Base-by-base conservation (phyloP, 64 coral and sea anemone species). In the Acropora yongei region DNA sequence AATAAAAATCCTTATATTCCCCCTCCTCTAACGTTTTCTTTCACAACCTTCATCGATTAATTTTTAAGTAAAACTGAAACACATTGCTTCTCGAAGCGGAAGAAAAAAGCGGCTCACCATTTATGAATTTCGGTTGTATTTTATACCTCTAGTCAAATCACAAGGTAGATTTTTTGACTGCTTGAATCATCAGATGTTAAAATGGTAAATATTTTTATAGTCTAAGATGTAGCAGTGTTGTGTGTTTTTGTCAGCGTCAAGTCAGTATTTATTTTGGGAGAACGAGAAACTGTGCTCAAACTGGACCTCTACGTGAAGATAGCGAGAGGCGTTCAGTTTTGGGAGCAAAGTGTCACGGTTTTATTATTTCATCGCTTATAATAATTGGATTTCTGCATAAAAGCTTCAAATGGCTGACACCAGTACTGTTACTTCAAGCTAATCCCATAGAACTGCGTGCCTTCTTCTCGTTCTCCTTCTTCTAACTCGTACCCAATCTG, bases 281-380 rank as follows among this genome's bases (percentile, higher is more conserved):
- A 14, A 84, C 17, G 3, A 63, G 41, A 30, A 42, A 14, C 80
- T 84, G 72, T n/a, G 18, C 18, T 85, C 30, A 30, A 30, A 30
- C 30, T 30, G 30, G 30, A 30, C 30, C 30, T 30, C 30, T 30
- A 30, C 30, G 30, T 30, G 30, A 30, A 30, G 30, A 30, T 30
- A 30, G 30, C 30, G 30, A 30, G 30, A 30, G 30, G 30, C 30
- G 30, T 30, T 30, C 30, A 30, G 30, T 72, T 20, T 68, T 14
- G 9, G 12, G 82, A 47, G 14, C 3, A 13, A 41, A 85, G 63
- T 85, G 72, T 85, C 82, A 65, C 30, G 30, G 30, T 30, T 41
- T 85, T 85, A 17, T 71, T 65, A 49, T 85, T 85, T 85, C 72
- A 85, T 85, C 82, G 46, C 42, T 18, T 20, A 30, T 30, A 49